These are phyloP conservation scores for Parnassius glacialis DNA, from an alignment of 2,888 invertebrate species.

Conservation along the genomic window DNA sequence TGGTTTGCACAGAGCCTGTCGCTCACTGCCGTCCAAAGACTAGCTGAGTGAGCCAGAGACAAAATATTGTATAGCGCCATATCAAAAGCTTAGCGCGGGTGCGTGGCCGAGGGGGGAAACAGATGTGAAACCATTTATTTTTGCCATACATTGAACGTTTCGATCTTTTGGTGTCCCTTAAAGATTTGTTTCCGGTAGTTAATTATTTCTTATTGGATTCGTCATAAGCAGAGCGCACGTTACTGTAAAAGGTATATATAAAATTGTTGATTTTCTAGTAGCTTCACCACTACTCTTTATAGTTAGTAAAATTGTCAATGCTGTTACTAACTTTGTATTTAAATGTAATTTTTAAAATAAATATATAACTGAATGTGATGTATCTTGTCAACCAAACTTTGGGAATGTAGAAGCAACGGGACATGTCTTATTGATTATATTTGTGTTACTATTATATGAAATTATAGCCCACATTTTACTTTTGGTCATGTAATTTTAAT, in stretches of 20 bases:
- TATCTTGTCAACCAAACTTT: no score
- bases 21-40: neutral
- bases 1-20: neutral
- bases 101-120: neutral
- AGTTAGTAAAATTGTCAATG: neutral
- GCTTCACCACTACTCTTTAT: neutral
- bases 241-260: neutral
- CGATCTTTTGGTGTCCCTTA: neutral
- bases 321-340: constrained; percentile 1
- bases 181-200: neutral
- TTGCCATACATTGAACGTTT: neutral
- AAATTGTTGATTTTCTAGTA: constrained; percentile 1
- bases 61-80: neutral
- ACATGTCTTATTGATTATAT: neutral
- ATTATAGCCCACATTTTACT: constrained; percentile 2
- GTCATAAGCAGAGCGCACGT: constrained; percentile 6
- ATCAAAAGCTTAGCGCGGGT: neutral
- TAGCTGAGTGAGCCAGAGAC: neutral
- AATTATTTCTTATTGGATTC: constrained; percentile 7
- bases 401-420: neutral
- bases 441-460: neutral
- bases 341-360: neutral
- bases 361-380: no score
- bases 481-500: constrained; percentile 40
- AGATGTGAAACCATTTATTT: neutral